Conservation (phyloP, 2,113 vertebrate genomes). For the Mystacornis crossleyi region DNA sequence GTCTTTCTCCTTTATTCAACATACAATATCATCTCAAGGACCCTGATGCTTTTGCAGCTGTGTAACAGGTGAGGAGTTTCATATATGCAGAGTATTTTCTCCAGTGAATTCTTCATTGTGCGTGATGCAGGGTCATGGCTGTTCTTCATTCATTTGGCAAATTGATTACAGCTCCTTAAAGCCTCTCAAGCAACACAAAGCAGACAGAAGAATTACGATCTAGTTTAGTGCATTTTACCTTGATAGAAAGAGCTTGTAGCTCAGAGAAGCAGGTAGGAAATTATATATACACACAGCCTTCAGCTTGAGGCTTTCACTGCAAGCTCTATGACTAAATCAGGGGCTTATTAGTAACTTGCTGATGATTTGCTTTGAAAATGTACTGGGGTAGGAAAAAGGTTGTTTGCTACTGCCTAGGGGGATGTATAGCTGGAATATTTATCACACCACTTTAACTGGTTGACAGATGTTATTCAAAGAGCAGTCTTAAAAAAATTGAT, state of each 20-base stretch:
- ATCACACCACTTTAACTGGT: background rate
- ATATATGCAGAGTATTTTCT: conserved; percentile 17
- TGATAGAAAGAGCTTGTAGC: conserved; percentile 45
- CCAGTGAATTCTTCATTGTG: conserved; percentile 31
- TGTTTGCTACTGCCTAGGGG: background rate
- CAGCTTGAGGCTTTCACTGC: conserved; percentile 27
- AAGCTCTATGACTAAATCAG: conserved; percentile 26
- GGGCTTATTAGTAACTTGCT: conserved; percentile 18
- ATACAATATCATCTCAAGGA: conserved; percentile 59
- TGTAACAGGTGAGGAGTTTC: conserved; percentile 16
- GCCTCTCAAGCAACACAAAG: conserved; percentile 66
- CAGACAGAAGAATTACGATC: conserved; percentile 60
- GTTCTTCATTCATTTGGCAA: conserved; percentile 53
- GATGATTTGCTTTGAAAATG: conserved; percentile 16
- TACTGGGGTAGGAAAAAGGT: background rate
- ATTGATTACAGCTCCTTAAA: conserved; percentile 67
- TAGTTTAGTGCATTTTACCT: conserved; percentile 63
- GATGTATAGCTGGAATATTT: background rate
- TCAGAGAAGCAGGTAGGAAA: conserved; percentile 45
- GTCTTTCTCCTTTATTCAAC: conserved; percentile 44
- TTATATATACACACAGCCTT: conserved; percentile 10
- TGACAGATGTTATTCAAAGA: background rate
- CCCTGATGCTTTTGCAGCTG: conserved; percentile 28
- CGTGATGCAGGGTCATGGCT: conserved; percentile 37
- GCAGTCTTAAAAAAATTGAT: background rate